Evolutionary conservation across 1,140 invertebrate genomes (phyloP).

Genomic region (Cylas formicarius): DNA sequence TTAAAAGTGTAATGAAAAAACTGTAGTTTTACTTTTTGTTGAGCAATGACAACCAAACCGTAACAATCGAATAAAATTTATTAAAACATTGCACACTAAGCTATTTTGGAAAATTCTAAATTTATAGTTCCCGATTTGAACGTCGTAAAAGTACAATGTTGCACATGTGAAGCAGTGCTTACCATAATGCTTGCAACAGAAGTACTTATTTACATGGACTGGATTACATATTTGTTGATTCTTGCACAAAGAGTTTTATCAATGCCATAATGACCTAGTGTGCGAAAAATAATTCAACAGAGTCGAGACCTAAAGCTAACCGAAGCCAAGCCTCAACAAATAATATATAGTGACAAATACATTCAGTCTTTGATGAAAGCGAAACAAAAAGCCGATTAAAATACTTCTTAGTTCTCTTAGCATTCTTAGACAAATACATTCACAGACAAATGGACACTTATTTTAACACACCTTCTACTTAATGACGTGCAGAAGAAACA

Average conservation of each 20-base stretch:
- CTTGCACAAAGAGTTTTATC: too few relatives aligned
- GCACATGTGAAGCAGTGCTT: too few relatives aligned
- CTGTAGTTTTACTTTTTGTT: too few relatives aligned
- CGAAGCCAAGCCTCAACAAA: background rate
- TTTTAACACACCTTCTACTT: background rate
- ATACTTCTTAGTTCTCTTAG: background rate
- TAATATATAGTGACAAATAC: background rate
- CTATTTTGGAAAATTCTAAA: too few relatives aligned
- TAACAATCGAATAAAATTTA: constrained; percentile 4
- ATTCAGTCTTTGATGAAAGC: constrained; percentile 1
- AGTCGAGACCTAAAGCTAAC: background rate
- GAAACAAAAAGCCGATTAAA: background rate
- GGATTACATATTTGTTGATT: too few relatives aligned
- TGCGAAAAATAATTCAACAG: too few relatives aligned
- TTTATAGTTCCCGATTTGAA: too few relatives aligned
- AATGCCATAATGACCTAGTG: too few relatives aligned
- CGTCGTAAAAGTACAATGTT: too few relatives aligned
- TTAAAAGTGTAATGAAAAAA: constrained; percentile 1
- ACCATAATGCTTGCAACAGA: too few relatives aligned
- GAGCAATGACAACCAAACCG: too few relatives aligned
- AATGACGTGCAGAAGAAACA: background rate
- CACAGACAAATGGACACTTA: background rate
- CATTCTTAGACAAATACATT: constrained; percentile 2
- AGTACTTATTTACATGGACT: too few relatives aligned
- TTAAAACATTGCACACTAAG: constrained; percentile 1